Evolutionary conservation across 2,888 invertebrate genomes (phyloP).

Genomic region (Aproaerema taeniolella): DNA sequence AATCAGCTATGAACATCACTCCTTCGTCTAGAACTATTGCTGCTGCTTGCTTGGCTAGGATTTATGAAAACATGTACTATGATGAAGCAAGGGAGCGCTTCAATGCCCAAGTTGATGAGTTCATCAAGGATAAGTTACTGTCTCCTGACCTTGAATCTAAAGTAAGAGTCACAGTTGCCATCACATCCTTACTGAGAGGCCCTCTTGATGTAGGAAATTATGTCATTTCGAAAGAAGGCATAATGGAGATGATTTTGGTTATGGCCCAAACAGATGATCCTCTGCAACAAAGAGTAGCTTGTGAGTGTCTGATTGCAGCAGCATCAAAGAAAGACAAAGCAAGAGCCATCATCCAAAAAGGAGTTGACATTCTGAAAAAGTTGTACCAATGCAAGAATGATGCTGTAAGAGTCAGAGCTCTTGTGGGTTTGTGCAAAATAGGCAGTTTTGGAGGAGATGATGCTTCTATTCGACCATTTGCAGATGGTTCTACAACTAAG

Average conservation of each 20-base stretch:
- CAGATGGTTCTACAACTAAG: slow-evolving; percentile 95
- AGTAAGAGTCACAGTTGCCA: slow-evolving; percentile 89
- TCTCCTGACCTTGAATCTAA: slow-evolving; percentile 94
- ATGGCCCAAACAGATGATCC: slow-evolving; percentile 97
- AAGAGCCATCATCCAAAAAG: slow-evolving; percentile 90
- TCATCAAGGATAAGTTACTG: slow-evolving; percentile 89
- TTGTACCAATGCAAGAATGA: slow-evolving; percentile 94
- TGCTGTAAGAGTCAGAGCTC: slow-evolving; percentile 90
- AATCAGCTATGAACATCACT: slow-evolving; percentile 93
- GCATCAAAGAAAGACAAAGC: slow-evolving; percentile 98
- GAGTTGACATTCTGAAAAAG: slow-evolving; percentile 94
- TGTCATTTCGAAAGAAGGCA: slow-evolving; percentile 88
- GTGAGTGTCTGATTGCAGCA: slow-evolving; percentile 97
- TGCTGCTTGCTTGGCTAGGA: slow-evolving; percentile 91
- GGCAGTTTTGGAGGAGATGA: slow-evolving; percentile 97
- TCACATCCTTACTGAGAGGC: slow-evolving; percentile 92
- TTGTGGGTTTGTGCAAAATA: slow-evolving; percentile 96
- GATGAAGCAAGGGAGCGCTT: slow-evolving; percentile 88
- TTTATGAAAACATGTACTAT: slow-evolving; percentile 98
- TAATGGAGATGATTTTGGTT: slow-evolving; percentile 96
- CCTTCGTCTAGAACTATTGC: slow-evolving; percentile 93
- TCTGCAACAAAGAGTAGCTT: slow-evolving; percentile 94
- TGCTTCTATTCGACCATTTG: slow-evolving; percentile 95
- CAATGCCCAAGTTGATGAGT: slow-evolving; percentile 88
- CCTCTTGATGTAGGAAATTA: slow-evolving; percentile 96